Conservation (phyloP, 2,113 vertebrate genomes). For the Gnathonemus longibarbis region DNA sequence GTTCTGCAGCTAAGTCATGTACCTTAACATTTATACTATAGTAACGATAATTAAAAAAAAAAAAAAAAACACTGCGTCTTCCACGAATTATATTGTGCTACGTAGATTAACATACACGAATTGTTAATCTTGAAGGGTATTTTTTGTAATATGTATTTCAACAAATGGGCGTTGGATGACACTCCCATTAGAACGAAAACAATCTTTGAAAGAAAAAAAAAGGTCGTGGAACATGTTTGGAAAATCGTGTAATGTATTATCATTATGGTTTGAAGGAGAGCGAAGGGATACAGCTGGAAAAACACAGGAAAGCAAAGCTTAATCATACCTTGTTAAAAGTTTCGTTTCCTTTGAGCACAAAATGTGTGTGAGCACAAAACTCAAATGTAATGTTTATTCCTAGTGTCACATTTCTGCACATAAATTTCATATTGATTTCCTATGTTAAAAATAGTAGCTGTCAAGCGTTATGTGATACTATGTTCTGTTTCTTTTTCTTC, state of each 20-base stretch:
- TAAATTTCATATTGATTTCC: not conserved
- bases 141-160: not conserved
- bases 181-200: not conserved
- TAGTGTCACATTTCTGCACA: not conserved
- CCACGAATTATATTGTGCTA: not conserved
- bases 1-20: not conserved
- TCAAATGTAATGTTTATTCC: not conserved
- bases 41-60: not conserved
- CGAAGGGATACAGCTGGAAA: not conserved
- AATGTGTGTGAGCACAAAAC: not conserved
- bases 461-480: not conserved
- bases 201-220: not conserved
- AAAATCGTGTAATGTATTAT: not conserved
- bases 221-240: not conserved
- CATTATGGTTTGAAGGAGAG: not conserved
- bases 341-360: not conserved
- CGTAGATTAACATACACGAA: not conserved
- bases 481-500: not conserved
- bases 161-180: not conserved
- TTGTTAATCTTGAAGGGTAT: not conserved
- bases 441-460: constrained; percentile 5
- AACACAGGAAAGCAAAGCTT: not conserved
- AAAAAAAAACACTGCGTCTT: not conserved
- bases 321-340: not conserved
- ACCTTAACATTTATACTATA: not conserved